phyloP scores from a whole-genome alignment of 1,140 invertebrate species.

The Drosophila parvula region DNA sequence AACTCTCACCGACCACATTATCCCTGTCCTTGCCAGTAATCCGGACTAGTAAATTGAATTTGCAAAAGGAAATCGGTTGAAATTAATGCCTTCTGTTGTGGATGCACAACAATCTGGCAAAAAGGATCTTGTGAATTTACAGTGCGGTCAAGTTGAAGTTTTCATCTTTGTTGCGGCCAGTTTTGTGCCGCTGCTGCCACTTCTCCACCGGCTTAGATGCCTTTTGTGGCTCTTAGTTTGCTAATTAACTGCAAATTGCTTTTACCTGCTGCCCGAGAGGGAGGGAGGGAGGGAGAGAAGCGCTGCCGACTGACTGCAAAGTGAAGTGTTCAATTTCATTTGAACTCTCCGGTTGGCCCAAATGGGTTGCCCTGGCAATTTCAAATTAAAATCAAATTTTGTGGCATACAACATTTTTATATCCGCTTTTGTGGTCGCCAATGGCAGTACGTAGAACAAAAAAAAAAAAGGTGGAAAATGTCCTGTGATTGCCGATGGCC shows the following conservation, averaged over 20 bases:
- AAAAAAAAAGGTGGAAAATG: neutral
- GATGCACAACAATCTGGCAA: constrained; percentile 17
- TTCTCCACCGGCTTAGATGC: constrained; percentile 9
- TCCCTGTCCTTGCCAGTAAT: neutral
- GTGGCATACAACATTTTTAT: constrained; percentile 49
- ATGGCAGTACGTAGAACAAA: neutral
- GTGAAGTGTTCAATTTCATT: constrained; percentile 34
- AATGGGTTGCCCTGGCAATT: constrained; percentile 41
- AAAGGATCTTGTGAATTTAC: constrained; percentile 3
- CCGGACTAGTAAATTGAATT: constrained; percentile 33
- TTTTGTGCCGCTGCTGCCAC: neutral
- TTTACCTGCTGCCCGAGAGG: constrained; percentile 23
- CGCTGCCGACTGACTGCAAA: neutral
- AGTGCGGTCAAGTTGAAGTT: constrained; percentile 9
- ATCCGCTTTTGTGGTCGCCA: constrained; percentile 36
- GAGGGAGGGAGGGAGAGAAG: neutral
- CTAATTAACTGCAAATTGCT: constrained; percentile 57
- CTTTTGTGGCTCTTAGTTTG: constrained; percentile 36
- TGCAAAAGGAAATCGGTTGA: constrained; percentile 28
- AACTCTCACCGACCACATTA: neutral
- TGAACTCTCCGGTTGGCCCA: constrained; percentile 4
- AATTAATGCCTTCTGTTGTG: constrained; percentile 21
- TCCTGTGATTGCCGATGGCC: neutral
- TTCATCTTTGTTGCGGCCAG: constrained; percentile 27
- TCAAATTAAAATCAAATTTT: constrained; percentile 72